These are phyloP conservation scores for Conops quadrifasciatus DNA, from an alignment of 2,888 invertebrate species.

Conservation along the genomic window DNA sequence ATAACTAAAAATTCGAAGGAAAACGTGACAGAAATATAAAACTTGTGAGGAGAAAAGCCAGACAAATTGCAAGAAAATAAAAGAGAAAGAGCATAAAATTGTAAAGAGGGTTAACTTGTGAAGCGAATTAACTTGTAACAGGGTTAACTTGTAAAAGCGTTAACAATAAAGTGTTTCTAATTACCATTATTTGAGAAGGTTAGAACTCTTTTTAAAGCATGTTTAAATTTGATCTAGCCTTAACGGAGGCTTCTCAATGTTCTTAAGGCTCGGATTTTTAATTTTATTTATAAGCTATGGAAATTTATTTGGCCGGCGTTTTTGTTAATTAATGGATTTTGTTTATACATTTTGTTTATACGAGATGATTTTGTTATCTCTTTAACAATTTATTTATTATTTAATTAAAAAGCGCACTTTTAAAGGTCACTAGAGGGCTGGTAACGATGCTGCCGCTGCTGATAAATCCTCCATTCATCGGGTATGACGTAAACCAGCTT, in stretches of 20 bases:
- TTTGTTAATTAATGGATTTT: slow-evolving; percentile 10
- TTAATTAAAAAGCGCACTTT: too few relatives aligned
- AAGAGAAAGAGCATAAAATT: too few relatives aligned
- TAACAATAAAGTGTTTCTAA: slow-evolving; percentile 18
- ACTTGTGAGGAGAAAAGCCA: not conserved
- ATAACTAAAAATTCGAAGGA: not conserved
- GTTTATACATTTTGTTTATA: slow-evolving; percentile 13
- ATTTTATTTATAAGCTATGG: not conserved
- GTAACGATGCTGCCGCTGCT: slow-evolving; percentile 64
- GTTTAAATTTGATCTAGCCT: too few relatives aligned
- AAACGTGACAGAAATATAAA: not conserved
- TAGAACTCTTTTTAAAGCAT: not conserved
- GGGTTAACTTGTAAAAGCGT: not conserved
- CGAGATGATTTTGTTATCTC: slow-evolving; percentile 25
- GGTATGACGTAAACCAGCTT: slow-evolving; percentile 66
- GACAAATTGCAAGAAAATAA: not conserved
- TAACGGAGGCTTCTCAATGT: too few relatives aligned
- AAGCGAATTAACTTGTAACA: too few relatives aligned
- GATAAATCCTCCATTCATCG: slow-evolving; percentile 66
- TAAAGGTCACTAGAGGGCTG: slow-evolving; percentile 65
- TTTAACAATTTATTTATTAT: slow-evolving; percentile 29
- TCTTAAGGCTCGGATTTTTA: too few relatives aligned
- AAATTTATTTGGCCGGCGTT: slow-evolving; percentile 51
- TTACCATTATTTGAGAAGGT: slow-evolving; percentile 19
- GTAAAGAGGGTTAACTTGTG: too few relatives aligned